Evolutionary conservation across 2,113 vertebrate species (phyloP).

Genomic region (Dasyornis broadbenti): DNA sequence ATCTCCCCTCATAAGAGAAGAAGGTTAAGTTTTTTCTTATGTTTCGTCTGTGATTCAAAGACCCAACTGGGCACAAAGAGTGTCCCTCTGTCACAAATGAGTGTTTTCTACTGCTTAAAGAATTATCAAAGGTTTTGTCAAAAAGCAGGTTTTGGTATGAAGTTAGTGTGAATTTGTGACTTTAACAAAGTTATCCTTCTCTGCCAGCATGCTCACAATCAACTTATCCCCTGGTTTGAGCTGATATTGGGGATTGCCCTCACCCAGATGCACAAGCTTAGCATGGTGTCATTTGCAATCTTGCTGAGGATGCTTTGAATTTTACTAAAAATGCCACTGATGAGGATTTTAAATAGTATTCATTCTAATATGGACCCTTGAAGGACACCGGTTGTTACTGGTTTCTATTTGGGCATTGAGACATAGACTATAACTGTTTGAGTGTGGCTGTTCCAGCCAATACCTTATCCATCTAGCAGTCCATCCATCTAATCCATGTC

Average conservation of each 20-base stretch:
- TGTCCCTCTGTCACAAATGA: not conserved
- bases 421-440: not conserved
- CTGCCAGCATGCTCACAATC: not conserved
- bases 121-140: not conserved
- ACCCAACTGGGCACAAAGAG: not conserved
- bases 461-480: not conserved
- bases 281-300: not conserved
- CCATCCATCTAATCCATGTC: not conserved
- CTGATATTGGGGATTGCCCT: fast-evolving
- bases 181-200: not conserved
- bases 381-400: not conserved
- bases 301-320: not conserved
- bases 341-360: not conserved
- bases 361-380: not conserved
- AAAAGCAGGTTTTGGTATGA: not conserved
- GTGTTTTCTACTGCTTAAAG: not conserved
- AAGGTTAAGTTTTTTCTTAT: not conserved
- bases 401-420: not conserved
- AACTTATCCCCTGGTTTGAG: not conserved
- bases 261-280: not conserved
- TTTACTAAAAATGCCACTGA: not conserved
- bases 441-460: not conserved
- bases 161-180: not conserved
- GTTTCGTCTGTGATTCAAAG: not conserved
- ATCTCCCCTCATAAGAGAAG: not conserved